These are phyloP conservation scores for Crotalus horridus DNA, from an alignment of 2,113 vertebrate species.

Conservation along the genomic window DNA sequence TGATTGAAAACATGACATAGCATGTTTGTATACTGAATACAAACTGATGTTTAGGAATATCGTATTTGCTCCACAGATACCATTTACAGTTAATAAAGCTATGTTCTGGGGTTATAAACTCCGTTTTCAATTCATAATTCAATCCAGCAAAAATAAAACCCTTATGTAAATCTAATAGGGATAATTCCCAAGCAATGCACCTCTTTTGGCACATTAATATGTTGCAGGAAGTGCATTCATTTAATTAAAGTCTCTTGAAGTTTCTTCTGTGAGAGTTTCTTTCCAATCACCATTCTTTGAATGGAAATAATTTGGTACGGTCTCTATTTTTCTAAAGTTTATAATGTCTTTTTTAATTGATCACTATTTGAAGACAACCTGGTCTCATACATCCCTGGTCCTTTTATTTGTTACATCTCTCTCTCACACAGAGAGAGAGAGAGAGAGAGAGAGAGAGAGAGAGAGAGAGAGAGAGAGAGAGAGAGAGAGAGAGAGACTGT, in stretches of 20 bases:
- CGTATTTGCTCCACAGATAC: not conserved
- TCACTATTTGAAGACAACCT: not conserved
- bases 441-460: not conserved
- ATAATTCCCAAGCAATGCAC: not conserved
- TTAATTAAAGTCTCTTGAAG: not conserved
- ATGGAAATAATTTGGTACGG: not conserved
- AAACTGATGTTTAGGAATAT: not conserved
- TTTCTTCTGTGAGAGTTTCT: not conserved
- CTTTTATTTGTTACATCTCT: not conserved
- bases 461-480: not conserved
- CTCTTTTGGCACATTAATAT: not conserved
- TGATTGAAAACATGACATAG: not conserved
- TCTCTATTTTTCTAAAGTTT: not conserved
- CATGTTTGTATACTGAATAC: not conserved
- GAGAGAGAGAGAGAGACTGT: not conserved
- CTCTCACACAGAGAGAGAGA: not conserved
- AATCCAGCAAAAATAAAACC: not conserved
- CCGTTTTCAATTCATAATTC: accelerated
- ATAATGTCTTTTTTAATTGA: not conserved
- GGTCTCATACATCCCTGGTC: not conserved
- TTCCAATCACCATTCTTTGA: not conserved
- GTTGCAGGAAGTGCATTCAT: not conserved
- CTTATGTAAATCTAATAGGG: not conserved
- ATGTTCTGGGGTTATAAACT: accelerated
- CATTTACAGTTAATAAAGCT: not conserved